Evolutionary conservation across 1,140 invertebrate genomes (phyloP), one percentile per base, ranked within the genome.

Genomic region (Cyclina sinensis): DNA sequence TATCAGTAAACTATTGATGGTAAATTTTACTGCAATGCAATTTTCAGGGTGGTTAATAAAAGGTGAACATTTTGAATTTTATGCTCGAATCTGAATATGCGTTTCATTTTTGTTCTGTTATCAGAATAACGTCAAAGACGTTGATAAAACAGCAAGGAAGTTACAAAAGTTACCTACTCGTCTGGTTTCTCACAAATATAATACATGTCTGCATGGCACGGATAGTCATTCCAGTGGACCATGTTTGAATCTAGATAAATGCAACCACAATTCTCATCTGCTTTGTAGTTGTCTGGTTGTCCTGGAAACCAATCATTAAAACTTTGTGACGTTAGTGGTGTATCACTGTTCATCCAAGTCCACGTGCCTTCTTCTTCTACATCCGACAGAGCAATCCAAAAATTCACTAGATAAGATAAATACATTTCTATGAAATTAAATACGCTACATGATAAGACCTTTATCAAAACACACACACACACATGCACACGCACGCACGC

Each of bases 281-380:
- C 21, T 35, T 39, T 7, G 5, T 27, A 1, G 35, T 62, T 85
- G 46, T 85, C 46, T 32, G 82, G 82, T 62, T 85, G 32, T 9
- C 82, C 82, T 48, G 82, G 32, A 14, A 4, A 21, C 82, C 82
- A 85, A 18, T 85, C 39, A 43, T 4, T 54, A 24, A 48, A 85
- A 5, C 51, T 32, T 5, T 7, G 11, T 9, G 46, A 18, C 11
- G 16, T 24, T 0, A 85, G 27, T 24, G 65, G 65, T 37, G 18
- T 51, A 24, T 54, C 24, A 24, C 62, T 70, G 48, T 37, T 57
- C 82, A 85, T 85, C 82, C 82, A 85, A 5, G 54, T 74, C 82
- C 82, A 85, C 12, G 43, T 74, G 18, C 39, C 62, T 32, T 85
- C 82, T 30, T 73, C 46, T 16, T 74, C 35, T 11, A 37, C 32